Evolutionary conservation across 2,888 invertebrate genomes (phyloP).

Genomic region (Dryadula phaetusa): DNA sequence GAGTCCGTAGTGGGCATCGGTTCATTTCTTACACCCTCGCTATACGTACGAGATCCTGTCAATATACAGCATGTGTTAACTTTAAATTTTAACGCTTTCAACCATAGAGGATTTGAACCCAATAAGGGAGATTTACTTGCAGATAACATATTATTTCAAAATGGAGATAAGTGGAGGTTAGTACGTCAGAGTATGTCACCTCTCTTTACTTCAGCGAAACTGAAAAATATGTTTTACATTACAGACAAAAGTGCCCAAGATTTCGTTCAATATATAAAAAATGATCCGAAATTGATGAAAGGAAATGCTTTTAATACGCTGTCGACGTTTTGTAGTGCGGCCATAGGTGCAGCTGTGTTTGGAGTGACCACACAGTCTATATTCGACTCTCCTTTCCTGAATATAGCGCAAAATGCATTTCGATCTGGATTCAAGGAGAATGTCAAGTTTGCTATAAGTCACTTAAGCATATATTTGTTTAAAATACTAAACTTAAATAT

Average conservation of each 20-base stretch:
- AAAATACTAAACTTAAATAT: conserved; percentile 55
- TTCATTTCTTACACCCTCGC: conserved; percentile 44
- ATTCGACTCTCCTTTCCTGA: conserved; percentile 56
- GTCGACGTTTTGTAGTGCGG: conserved; percentile 50
- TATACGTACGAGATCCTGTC: conserved; percentile 50
- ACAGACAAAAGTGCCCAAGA: conserved; percentile 54
- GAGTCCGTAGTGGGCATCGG: conserved; percentile 62
- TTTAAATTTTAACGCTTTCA: conserved; percentile 51
- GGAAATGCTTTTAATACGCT: conserved; percentile 49
- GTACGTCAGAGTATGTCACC: conserved; percentile 58
- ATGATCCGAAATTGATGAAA: conserved; percentile 53
- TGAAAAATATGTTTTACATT: conserved; percentile 58
- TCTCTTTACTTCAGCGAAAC: conserved; percentile 55
- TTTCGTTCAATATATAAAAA: conserved; percentile 49
- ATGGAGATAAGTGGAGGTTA: conserved; percentile 54
- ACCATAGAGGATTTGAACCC: conserved; percentile 47
- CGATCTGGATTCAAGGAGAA: conserved; percentile 39
- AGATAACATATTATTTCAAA: conserved; percentile 50
- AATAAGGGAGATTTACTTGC: conserved; percentile 47
- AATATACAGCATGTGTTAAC: conserved; percentile 52
- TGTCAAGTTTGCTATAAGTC: conserved; percentile 46
- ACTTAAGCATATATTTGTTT: conserved; percentile 43
- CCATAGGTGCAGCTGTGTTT: conserved; percentile 60
- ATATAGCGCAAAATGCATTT: conserved; percentile 46
- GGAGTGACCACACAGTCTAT: conserved; percentile 58